Evolutionary conservation across 2,113 vertebrate genomes (phyloP).

Genomic region (Donacobius atricapilla): DNA sequence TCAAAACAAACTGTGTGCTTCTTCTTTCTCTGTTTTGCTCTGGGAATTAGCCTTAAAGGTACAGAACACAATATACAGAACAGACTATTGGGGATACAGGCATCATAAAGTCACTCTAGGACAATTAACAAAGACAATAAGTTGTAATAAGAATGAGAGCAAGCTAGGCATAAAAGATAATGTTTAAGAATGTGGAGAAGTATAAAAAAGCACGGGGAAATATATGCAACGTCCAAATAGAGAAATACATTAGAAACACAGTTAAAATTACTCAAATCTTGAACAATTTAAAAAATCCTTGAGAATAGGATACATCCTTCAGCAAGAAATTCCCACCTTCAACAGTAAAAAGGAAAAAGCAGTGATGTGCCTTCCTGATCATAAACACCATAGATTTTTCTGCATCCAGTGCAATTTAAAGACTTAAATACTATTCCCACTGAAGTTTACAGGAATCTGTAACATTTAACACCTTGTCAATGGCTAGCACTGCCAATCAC

Average conservation of each 20-base stretch:
- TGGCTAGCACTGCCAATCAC: neutral
- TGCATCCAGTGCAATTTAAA: neutral
- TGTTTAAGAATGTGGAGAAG: neutral
- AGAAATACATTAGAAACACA: neutral
- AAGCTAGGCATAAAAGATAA: neutral
- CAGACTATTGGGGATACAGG: too few relatives aligned
- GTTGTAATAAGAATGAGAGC: neutral
- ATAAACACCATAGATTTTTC: slow-evolving; percentile 18
- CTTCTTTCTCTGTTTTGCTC: too few relatives aligned
- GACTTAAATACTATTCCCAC: slow-evolving; percentile 8
- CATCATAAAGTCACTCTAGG: too few relatives aligned
- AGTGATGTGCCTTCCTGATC: neutral
- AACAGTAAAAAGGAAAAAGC: neutral
- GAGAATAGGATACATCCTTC: neutral
- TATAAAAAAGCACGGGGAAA: neutral
- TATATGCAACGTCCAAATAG: neutral
- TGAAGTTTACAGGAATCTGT: neutral
- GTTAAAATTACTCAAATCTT: neutral
- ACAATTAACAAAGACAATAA: neutral
- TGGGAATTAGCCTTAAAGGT: too few relatives aligned
- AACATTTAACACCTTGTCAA: slow-evolving; percentile 31
- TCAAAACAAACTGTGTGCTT: too few relatives aligned
- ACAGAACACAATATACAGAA: too few relatives aligned
- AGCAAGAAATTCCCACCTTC: neutral
- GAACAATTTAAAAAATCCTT: neutral